A percentile compares a stretch with the other conserved stretches of the same genome.
phyloP scores from a whole-genome alignment of 1,140 invertebrate species.

The Aphidius ervi region DNA sequence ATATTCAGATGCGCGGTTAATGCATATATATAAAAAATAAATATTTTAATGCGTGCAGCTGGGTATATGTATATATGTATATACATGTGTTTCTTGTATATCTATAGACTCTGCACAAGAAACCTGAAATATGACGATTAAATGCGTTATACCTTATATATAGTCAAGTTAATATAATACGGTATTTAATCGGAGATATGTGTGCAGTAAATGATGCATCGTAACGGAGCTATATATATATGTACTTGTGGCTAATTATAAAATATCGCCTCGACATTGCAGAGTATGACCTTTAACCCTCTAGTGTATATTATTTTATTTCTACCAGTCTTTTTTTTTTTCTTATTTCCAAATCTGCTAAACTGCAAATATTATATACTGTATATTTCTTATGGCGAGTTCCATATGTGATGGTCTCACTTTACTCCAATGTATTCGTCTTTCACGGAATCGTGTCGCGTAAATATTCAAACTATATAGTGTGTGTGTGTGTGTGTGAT shows the following conservation, averaged over 20 bases:
- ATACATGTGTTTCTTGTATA: too few species aligned
- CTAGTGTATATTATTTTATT: background rate
- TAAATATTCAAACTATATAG: slow-evolving; percentile 16
- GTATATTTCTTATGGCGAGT: slow-evolving; percentile 2
- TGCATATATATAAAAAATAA: background rate
- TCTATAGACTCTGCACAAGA: background rate
- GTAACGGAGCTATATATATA: background rate
- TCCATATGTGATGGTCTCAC: slow-evolving; percentile 9
- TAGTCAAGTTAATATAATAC: background rate
- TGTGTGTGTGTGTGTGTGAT: background rate
- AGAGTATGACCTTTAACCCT: slow-evolving; percentile 1
- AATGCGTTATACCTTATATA: too few species aligned
- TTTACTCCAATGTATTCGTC: too few species aligned
- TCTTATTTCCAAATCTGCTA: background rate
- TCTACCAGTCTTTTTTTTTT: background rate
- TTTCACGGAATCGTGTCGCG: too few species aligned
- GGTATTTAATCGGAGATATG: slow-evolving; percentile 25
- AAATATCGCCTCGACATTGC: slow-evolving; percentile 22
- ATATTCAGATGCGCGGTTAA: background rate
- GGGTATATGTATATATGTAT: background rate
- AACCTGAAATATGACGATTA: slow-evolving; percentile 1
- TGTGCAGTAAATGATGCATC: slow-evolving; percentile 15
- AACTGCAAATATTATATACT: background rate
- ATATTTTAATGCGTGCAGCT: too few species aligned
- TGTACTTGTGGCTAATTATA: slow-evolving; percentile 24